Evolutionary conservation across 2,888 invertebrate species (phyloP), one percentile per base, ranked within the genome.

Genomic region (Pristionchus entomophagus): DNA sequence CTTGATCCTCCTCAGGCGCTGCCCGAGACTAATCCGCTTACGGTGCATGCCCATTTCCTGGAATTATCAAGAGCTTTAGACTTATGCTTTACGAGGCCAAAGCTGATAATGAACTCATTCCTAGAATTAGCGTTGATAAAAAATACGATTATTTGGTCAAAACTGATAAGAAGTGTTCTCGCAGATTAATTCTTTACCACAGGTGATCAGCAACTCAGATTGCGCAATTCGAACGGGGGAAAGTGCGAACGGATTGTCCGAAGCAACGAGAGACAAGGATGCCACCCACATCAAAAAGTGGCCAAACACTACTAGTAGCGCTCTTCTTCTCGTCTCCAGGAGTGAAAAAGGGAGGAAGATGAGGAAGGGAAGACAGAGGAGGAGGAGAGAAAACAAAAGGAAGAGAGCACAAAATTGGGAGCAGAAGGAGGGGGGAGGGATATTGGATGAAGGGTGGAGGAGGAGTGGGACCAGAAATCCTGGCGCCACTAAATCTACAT

Each of bases 31-130:
- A 26, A 73, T n/a, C 41, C 73, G 41, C 41, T 73, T 73, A 8
- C 32, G 26, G 45, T 73, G 73, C 41, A 73, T n/a, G 35, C 73
- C 41, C 73, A 73, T 73, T 38, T 73, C 73, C 73, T 73, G 73
- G 0, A 73, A 73, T 65, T 65, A 10, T 0, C 29, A 12, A 29
- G n/a, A n/a, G n/a, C n/a, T n/a, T n/a, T n/a, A n/a, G n/a, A n/a
- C n/a, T n/a, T n/a, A n/a, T n/a, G n/a, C n/a, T n/a, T n/a, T n/a
- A n/a, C n/a, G n/a, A n/a, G n/a, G n/a, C n/a, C n/a, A n/a, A n/a
- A n/a, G n/a, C n/a, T n/a, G n/a, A n/a, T n/a, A n/a, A n/a, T n/a
- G n/a, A n/a, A n/a, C n/a, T n/a, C n/a, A n/a, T n/a, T n/a, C n/a
- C n/a, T n/a, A n/a, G n/a, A n/a, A n/a, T n/a, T n/a, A n/a, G n/a